Conservation (phyloP, 1,140 invertebrate genomes). For the Lasaia peninsularis region DNA sequence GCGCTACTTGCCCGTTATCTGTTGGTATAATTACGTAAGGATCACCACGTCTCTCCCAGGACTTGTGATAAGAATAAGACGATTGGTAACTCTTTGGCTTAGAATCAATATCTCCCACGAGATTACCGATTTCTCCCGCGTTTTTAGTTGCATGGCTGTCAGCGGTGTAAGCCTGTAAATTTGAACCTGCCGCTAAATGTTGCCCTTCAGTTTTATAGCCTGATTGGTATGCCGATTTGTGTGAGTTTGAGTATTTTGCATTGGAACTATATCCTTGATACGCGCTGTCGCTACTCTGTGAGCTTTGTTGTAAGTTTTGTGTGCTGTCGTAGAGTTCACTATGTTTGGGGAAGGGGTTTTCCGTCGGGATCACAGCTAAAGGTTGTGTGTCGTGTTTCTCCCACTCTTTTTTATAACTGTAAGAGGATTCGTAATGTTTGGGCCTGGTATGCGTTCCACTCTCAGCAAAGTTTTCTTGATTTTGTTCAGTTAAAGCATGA, state of each 20-base stretch:
- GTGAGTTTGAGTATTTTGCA: conserved; percentile 28
- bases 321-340: conserved; percentile 53
- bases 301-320: conserved; percentile 21
- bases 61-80: conserved; percentile 72
- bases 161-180: conserved; percentile 8
- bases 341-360: conserved; percentile 45
- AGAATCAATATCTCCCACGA: conserved; percentile 34
- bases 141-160: conserved; percentile 10
- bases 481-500: conserved; percentile 31
- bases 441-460: conserved; percentile 28
- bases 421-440: conserved; percentile 69
- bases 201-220: conserved; percentile 26
- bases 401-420: conserved; percentile 71
- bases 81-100: conserved; percentile 73
- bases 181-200: neutral
- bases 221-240: conserved; percentile 32
- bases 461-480: conserved; percentile 38
- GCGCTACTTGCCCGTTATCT: conserved; percentile 35
- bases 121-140: conserved; percentile 12
- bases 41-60: conserved; percentile 73
- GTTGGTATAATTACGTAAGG: conserved; percentile 67
- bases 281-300: conserved; percentile 27
- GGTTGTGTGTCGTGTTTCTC: conserved; percentile 59
- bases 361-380: conserved; percentile 32
- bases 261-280: conserved; percentile 29